Base-by-base conservation (phyloP, 2,797 vertebrate genomes). In the Sebastes kiyomatsui region DNA sequence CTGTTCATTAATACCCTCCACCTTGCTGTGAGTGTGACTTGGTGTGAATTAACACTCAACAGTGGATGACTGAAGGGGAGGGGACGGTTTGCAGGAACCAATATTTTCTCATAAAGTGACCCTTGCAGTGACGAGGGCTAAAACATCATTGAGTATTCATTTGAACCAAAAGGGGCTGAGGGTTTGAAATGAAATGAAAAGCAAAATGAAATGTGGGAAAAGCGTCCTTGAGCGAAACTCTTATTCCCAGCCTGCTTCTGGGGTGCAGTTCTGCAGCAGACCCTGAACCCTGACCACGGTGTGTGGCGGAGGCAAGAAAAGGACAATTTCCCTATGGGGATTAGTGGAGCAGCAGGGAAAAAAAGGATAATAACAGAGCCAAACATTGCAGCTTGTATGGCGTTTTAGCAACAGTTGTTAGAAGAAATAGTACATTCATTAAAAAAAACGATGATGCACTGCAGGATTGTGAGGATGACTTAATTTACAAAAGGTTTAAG, bases 181-280 rank as follows among this genome's bases (percentile, higher is more conserved):
- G 10, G 58, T 46, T 77, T 80, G n/a, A 77, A 75, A 76, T 64
- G 52, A 73, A 67, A 71, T 68, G 16, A 10, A 33, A 74, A 60
- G 30, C 6, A 23, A 75, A 72, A 72, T 67, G 11, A 72, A 74
- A 64, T 7, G 7, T 33, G 3, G 11, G 14, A 3, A 67, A 62
- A 18, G 30, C 2, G 12, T 74, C 72, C 67, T 84, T 84, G 66
- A 64, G 67, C 13, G 16, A 69, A 46, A 74, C 58, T 27, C 8
- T 54, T 64, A 46, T 67, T 65, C 59, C 56, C 7, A 10, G 18
- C 20, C 22, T 58, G 33, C 25, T 70, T 25, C 10, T 33, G 28
- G 46, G 16, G 5, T 22, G 67, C 14, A 28, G 22, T n/a, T 77
- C 25, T 25, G 20, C 30, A 67, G 65, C 60, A 25, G 55, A 67